Evolutionary conservation across 2,797 vertebrate genomes (phyloP), one percentile per base, ranked within the genome.

Genomic region (Siniperca undulata): DNA sequence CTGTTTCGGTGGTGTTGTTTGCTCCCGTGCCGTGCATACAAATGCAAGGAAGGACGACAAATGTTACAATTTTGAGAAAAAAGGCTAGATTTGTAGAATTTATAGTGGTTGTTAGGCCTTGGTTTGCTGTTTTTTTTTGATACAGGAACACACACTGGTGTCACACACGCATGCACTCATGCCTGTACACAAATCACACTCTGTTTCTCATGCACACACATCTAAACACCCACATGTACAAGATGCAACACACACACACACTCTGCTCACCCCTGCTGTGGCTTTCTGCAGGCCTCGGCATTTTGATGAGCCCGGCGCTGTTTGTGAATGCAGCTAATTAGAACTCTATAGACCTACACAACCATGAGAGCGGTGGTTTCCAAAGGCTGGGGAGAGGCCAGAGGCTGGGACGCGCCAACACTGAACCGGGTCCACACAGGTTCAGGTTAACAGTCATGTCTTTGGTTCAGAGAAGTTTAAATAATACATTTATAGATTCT

Each of bases 321-420:
- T 93, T 90, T 92, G 92, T 94, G 94, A 94, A 94, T 93, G 91
- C 89, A 87, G 92, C 91, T 94, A 92, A 94, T 94, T 94, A 93
- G 89, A 93, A 90, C 90, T 92, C 85, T 89, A 80, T 85, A 93
- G 90, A 92, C 82, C 86, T 59, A 75, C 91, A 86, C 88, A 88
- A 61, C 83, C 87, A 79, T 20, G 79, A 91, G 88, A 92, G 89
- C 82, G 73, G 86, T 11, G 46, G 78, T 84, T 90, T 84, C 71
- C 87, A 93, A 90, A 82, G 78, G 58, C 81, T 73, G 91, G 90
- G 85, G 74, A 55, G 83, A 86, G 91, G 89, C 80, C 88, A 22
- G 42, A 48, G 78, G 60, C 71, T 22, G 85, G 81, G 85, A 84
- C 91, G 9, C 13, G 50, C 55, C n/a, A 8, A 27, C 75, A 36